A percentile compares a stretch with the other conserved stretches of the same genome.
These are phyloP conservation scores for Uropetala carovei DNA, from an alignment of 2,888 invertebrate species.

Conservation along the genomic window DNA sequence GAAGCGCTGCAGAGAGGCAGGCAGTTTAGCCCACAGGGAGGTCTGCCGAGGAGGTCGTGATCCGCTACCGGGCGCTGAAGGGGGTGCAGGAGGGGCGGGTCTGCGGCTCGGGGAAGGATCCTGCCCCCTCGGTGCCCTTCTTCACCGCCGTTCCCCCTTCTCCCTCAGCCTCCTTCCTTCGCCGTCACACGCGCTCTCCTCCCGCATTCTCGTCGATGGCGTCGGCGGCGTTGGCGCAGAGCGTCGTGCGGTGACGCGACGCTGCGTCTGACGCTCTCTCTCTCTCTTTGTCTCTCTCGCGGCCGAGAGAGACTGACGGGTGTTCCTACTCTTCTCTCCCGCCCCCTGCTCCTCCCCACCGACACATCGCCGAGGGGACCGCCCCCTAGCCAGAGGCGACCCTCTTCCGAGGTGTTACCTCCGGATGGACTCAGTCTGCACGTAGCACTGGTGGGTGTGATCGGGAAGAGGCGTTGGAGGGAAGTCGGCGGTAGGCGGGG, in stretches of 20 bases:
- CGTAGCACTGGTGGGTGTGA: not conserved
- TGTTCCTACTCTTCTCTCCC: not conserved
- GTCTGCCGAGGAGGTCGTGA: slow-evolving; percentile 35
- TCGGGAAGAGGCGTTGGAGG: not conserved
- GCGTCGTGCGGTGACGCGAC: slow-evolving; percentile 62
- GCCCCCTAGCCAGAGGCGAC: not conserved
- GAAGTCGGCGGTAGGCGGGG: not conserved
- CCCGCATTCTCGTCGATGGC: slow-evolving; percentile 70
- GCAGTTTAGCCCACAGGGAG: slow-evolving; percentile 59
- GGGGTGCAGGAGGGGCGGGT: not conserved
- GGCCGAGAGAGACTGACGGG: not conserved
- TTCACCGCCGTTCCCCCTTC: slow-evolving; percentile 75
- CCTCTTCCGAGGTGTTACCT: slow-evolving; percentile 40
- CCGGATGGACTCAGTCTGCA: slow-evolving; percentile 43
- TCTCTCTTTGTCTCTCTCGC: not conserved
- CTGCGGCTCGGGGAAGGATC: not conserved
- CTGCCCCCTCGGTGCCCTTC: slow-evolving; percentile 11
- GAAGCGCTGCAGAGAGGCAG: slow-evolving; percentile 56
- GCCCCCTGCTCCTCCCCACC: not conserved
- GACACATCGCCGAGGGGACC: not conserved
- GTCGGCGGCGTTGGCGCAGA: slow-evolving; percentile 62
- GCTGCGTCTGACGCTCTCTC: slow-evolving; percentile 59
- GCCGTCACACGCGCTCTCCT: slow-evolving; percentile 77
- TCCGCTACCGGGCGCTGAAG: not conserved
- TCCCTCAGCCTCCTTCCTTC: slow-evolving; percentile 77